Evolutionary conservation across 2,797 vertebrate genomes (phyloP).

Genomic region (Arremon brunneinucha): DNA sequence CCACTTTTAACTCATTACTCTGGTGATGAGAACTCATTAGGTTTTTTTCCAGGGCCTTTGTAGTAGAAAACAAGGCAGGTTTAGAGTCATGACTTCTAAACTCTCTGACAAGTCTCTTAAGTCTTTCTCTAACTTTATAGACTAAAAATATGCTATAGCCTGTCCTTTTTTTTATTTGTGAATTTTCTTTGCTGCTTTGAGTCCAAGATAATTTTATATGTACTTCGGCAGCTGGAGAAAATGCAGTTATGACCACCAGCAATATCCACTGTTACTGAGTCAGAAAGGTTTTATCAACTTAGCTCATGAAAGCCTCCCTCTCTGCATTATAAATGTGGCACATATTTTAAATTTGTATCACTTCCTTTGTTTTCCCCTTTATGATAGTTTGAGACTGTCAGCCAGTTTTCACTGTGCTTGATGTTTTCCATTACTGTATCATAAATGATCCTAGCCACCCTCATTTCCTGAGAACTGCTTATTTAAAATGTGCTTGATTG

Average conservation of each 20-base stretch:
- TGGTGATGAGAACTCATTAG: background rate
- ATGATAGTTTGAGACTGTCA: background rate
- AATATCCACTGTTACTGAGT: background rate
- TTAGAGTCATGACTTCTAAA: background rate
- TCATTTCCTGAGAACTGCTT: background rate
- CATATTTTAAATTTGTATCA: background rate
- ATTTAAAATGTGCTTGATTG: background rate
- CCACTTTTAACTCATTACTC: background rate
- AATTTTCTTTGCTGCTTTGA: conserved; percentile 1
- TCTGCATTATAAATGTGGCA: conserved; percentile 19
- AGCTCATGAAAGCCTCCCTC: conserved; percentile 11
- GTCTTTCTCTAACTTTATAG: background rate
- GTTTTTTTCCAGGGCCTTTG: background rate
- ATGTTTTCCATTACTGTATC: background rate
- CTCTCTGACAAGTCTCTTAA: background rate
- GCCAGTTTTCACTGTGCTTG: background rate
- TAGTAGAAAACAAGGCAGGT: background rate
- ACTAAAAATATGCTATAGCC: background rate
- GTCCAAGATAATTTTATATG: background rate
- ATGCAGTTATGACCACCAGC: conserved; percentile 11
- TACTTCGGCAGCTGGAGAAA: conserved; percentile 7
- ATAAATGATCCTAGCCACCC: background rate
- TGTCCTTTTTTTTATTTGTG: background rate
- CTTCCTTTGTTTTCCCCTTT: background rate
- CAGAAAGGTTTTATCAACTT: conserved; percentile 45